Evolutionary conservation across 2,797 vertebrate species (phyloP).

Genomic region (Rhincodon typus): DNA sequence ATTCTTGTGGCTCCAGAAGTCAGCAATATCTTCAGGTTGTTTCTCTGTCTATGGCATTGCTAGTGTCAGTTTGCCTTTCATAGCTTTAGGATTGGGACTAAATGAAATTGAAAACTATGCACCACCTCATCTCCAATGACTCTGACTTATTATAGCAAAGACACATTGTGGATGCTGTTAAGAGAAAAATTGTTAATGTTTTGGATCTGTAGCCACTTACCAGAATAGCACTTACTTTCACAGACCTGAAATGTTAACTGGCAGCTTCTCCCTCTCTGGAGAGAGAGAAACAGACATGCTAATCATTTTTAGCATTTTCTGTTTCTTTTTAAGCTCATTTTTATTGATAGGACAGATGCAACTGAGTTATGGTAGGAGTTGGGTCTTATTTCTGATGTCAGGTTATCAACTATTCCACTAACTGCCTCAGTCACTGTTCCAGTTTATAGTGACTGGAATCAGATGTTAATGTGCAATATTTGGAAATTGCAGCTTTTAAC

Average conservation of each 20-base stretch:
- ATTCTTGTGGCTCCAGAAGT: neutral
- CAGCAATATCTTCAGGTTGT: neutral
- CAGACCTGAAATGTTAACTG: neutral
- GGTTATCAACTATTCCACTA: neutral
- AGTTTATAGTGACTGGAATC: neutral
- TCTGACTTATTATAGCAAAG: neutral
- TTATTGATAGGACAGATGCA: too few species aligned
- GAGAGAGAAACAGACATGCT: too few species aligned
- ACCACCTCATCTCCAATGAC: neutral
- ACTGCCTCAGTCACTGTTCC: neutral
- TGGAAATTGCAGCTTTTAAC: neutral
- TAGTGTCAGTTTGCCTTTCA: neutral
- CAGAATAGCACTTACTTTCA: neutral
- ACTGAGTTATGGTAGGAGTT: neutral
- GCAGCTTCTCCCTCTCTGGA: too few species aligned
- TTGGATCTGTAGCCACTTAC: neutral
- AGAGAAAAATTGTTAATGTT: neutral
- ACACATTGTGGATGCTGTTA: neutral
- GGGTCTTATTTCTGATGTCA: neutral
- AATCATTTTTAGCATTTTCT: neutral
- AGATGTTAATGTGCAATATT: neutral
- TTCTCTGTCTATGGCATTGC: neutral
- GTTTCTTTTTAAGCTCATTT: neutral
- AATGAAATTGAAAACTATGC: neutral
- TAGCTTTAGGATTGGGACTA: neutral